Evolutionary conservation across 1,140 invertebrate genomes (phyloP).

Genomic region (Arion vulgaris): DNA sequence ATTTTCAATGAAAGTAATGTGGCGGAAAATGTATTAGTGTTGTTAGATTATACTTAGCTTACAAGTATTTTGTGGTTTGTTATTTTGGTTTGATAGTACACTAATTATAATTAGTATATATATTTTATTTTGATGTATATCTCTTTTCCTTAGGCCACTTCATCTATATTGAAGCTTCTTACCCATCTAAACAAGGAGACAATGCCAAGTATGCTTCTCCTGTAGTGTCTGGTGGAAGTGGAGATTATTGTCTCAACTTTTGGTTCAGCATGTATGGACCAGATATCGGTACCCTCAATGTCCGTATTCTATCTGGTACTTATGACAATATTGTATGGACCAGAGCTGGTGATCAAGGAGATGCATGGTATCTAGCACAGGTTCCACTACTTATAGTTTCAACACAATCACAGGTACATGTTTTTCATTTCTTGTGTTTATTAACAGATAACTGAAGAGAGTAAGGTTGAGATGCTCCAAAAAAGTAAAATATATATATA

Average conservation of each 20-base stretch:
- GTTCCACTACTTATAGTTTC: not conserved
- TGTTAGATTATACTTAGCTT: too few species aligned
- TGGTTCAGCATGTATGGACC: slow-evolving; percentile 55
- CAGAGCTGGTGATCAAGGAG: not conserved
- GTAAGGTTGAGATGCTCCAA: too few species aligned
- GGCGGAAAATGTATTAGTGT: too few species aligned
- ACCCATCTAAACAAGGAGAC: slow-evolving; percentile 41
- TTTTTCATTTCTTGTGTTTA: not conserved
- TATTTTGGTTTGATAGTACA: too few species aligned
- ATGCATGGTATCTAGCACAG: not conserved
- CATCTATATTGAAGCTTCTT: slow-evolving; percentile 50
- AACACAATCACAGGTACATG: slow-evolving; percentile 1
- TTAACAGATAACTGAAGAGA: too few species aligned
- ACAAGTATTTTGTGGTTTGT: too few species aligned
- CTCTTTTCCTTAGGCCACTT: slow-evolving; percentile 14
- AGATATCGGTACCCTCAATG: slow-evolving; percentile 42
- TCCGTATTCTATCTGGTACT: slow-evolving; percentile 26
- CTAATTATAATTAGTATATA: too few species aligned
- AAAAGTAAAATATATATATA: too few species aligned
- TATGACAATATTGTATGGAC: not conserved
- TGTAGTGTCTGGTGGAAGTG: not conserved
- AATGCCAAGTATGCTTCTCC: slow-evolving; percentile 44
- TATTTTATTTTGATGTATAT: too few species aligned
- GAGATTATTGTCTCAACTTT: slow-evolving; percentile 72
- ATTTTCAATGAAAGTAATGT: too few species aligned